Evolutionary conservation across 2,888 invertebrate genomes (phyloP), one percentile per base, ranked within the genome.

Genomic region (Diaphora mendica): DNA sequence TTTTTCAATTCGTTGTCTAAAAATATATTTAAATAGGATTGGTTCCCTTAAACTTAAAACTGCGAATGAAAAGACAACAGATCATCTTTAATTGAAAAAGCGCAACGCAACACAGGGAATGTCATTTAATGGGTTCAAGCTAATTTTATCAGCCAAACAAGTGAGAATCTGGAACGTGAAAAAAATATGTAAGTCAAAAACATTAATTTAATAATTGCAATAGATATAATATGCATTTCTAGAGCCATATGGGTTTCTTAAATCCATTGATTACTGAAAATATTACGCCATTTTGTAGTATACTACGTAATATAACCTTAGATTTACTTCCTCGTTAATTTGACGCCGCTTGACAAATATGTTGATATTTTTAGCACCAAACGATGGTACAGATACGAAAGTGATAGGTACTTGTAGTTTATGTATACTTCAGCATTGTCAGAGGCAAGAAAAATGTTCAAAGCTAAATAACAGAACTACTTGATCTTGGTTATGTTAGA

Each of bases 111-210:
- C 23, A 30, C 33, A 35, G 15, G 26, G 68, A 55, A 44, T 30
- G 55, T 35, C 59, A 30, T 62, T 17, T 30, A n/a, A 68, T 64
- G 51, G 33, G 70, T 69, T 70, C 65, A 79, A 75, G 78, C 81
- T 78, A 80, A 76, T 76, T 77, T 76, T 81, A 76, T 74, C 71
- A 64, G 59, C n/a, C n/a, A 39, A 66, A 33, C 72, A 66, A 76
- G 35, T 74, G 68, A 71, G 71, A 70, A 74, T 72, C 83, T 83
- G 83, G 83, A 83, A 83, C 83, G 83, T 83, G 74, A 51, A 76
- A 67, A 77, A 73, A 20, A 71, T 68, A 78, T 64, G 82, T 82
- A 70, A 81, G 78, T 68, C 70, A 67, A 66, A 9, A 42, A 5
- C 13, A 23, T 44, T 62, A 39, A 30, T 70, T 35, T 0, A 9